Base-by-base conservation (phyloP, 2,888 invertebrate species). In the Rhamnusium bicolor region DNA sequence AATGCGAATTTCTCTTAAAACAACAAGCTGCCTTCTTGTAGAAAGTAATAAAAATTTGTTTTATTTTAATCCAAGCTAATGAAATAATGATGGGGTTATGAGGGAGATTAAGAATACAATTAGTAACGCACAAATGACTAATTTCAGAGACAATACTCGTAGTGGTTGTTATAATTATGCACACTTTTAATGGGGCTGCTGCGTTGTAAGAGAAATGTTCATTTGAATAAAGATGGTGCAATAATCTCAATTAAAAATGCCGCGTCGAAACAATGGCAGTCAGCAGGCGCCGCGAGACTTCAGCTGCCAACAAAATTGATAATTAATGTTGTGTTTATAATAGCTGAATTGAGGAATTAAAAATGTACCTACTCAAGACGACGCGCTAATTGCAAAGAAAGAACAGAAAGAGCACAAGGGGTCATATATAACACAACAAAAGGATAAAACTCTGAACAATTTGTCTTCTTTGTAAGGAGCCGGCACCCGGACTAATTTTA, bases 311-410 rank as follows among this genome's bases (percentile, higher is more conserved):
- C 84, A 83, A 83, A 88, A 88, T 88, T 88, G 88, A 88, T 88
- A 88, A 88, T 88, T 88, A 87, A 88, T 88, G 88, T 88, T 87
- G 87, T 87, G 88, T 87, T 88, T 87, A 87, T 88, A 87, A 88
- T 87, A 84, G 87, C 85, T 77, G 87, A 86, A 87, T 86, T 85
- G 85, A 83, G 85, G 85, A 87, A 87, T 87, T 87, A 87, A 87
- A 87, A 88, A 87, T 87, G 87, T 85, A 88, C 87, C 87, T 88
- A 85, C 84, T 85, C 84, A 83, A 83, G 84, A 80, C 82, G 83
- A 84, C 81, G 84, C 83, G 83, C 84, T 85, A 86, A 86, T 85
- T 85, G 84, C 82, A 82, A 79, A 81, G 81, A 83, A 84, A 81
- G 82, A 82, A 82, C 61, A 66, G 60, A 69, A 69, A 29, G 61